Conservation (phyloP, 2,797 vertebrate genomes). For the Epinephelus coioides region DNA sequence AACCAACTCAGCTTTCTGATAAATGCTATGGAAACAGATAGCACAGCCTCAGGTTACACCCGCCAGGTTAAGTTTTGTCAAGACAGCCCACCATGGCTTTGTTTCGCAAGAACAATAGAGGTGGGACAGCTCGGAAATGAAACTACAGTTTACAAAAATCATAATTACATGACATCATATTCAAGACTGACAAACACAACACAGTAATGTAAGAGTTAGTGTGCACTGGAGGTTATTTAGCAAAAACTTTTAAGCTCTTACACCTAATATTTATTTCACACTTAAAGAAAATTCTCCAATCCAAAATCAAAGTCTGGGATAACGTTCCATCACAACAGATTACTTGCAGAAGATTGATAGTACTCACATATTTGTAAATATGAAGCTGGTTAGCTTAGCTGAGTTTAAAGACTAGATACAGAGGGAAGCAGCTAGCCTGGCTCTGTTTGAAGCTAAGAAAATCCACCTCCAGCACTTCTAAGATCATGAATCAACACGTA, state of each 20-base stretch:
- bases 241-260: neutral
- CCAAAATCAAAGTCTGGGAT: neutral
- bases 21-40: neutral
- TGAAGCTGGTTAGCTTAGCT: neutral
- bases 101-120: neutral
- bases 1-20: neutral
- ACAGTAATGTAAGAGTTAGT: neutral
- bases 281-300: neutral
- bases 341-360: neutral
- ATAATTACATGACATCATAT: neutral
- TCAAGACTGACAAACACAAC: neutral
- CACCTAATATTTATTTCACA: neutral
- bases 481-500: neutral
- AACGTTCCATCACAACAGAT: neutral
- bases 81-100: neutral
- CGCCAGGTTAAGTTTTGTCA: neutral
- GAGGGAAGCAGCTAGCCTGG: neutral
- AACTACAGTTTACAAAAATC: neutral
- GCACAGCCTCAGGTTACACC: neutral
- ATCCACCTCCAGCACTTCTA: neutral
- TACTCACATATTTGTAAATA: neutral
- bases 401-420: neutral
- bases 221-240: neutral
- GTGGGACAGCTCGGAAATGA: neutral
- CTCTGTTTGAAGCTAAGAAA: neutral